Percentiles rank a stretch among this genome's conserved stretches.
Conservation (phyloP, 2,113 vertebrate species). For the Typhlomys cinereus region DNA sequence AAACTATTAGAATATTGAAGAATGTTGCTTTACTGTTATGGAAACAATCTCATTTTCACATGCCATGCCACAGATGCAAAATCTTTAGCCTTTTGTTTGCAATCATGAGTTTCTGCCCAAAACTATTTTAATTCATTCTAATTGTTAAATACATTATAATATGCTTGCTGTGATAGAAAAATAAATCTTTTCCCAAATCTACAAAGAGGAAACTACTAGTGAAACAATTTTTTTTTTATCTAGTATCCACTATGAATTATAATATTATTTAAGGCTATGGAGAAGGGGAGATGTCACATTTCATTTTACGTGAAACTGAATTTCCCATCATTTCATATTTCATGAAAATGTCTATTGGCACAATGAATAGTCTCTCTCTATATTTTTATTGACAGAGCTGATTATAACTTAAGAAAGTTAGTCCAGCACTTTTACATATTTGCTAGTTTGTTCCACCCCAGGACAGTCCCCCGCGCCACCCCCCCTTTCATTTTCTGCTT, state of each 20-base stretch:
- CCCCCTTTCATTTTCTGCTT: not conserved
- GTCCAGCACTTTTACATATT: not conserved
- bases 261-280: constrained; percentile 11
- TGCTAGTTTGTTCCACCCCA: not conserved
- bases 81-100: not conserved
- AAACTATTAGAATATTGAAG: not conserved
- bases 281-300: not conserved
- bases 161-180: constrained; percentile 16
- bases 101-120: not conserved
- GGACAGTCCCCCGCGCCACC: not conserved
- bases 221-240: constrained; percentile 19
- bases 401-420: constrained; percentile 36
- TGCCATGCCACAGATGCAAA: not conserved
- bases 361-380: not conserved
- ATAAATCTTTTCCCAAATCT: not conserved
- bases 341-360: constrained; percentile 30
- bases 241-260: constrained; percentile 23
- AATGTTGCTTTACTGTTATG: not conserved
- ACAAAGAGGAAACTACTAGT: constrained; percentile 1
- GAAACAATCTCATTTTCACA: not conserved
- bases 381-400: not conserved
- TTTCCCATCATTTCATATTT: constrained; percentile 48
- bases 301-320: not conserved
- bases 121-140: constrained; percentile 24
- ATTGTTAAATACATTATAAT: constrained; percentile 21